Percentiles rank a stretch among this genome's conserved stretches.
phyloP scores from a whole-genome alignment of 2,888 invertebrate genomes.

The Plebejus melissa region DNA sequence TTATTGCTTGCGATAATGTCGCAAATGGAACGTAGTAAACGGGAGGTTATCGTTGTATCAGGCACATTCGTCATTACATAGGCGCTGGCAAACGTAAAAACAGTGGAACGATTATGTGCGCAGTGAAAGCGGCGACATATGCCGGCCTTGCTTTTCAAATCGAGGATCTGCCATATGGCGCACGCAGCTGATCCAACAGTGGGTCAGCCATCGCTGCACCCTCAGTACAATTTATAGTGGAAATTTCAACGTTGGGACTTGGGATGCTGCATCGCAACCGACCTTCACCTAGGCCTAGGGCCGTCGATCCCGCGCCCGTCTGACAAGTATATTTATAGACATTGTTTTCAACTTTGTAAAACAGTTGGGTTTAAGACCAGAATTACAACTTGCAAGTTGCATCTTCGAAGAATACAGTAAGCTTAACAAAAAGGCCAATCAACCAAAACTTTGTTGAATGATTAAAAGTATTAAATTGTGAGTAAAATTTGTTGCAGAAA shows the following conservation, averaged over 20 bases:
- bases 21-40: slow-evolving; percentile 6
- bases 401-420: slow-evolving; percentile 41
- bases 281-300: slow-evolving; percentile 70
- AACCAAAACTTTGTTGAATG: neutral
- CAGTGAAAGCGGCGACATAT: slow-evolving; percentile 77
- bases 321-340: slow-evolving; percentile 71
- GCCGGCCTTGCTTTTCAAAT: slow-evolving; percentile 71
- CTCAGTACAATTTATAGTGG: slow-evolving; percentile 17
- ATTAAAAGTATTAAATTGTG: neutral
- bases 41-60: neutral
- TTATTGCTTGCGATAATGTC: neutral
- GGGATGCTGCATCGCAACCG: slow-evolving; percentile 56
- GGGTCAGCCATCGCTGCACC: slow-evolving; percentile 37
- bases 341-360: slow-evolving; percentile 46
- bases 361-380: slow-evolving; percentile 12
- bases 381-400: slow-evolving; percentile 39
- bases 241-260: slow-evolving; percentile 46
- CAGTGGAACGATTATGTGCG: slow-evolving; percentile 62
- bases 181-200: slow-evolving; percentile 61
- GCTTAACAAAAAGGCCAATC: slow-evolving; percentile 38
- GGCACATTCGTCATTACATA: slow-evolving; percentile 17
- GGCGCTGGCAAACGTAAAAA: slow-evolving; percentile 37
- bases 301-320: slow-evolving; percentile 65
- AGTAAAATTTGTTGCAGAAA: neutral
- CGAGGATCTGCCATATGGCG: slow-evolving; percentile 72